Conservation (phyloP, 2,888 invertebrate species). For the Dryomyza anilis region DNA sequence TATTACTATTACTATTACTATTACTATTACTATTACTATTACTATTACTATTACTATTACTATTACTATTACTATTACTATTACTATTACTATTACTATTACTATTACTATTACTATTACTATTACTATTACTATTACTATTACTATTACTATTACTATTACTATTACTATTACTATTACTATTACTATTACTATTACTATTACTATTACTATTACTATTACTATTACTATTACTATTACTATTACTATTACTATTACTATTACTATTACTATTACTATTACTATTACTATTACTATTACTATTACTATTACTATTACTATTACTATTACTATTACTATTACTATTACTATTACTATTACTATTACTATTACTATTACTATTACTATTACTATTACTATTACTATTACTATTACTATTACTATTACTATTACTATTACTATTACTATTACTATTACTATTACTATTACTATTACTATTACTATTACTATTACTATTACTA, state of each 20-base stretch:
- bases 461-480: neutral
- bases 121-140: neutral
- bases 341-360: neutral
- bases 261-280: neutral
- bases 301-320: neutral
- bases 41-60: neutral
- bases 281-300: neutral
- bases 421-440: neutral
- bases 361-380: neutral
- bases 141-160: neutral
- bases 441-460: neutral
- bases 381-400: neutral
- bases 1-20: neutral
- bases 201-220: neutral
- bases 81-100: neutral
- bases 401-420: neutral
- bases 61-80: neutral
- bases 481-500: neutral
- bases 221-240: neutral
- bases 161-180: neutral
- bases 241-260: neutral
- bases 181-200: neutral
- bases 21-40: neutral
- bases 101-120: neutral
- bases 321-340: neutral